Evolutionary conservation across 2,797 vertebrate species (phyloP).

Genomic region (Nothura maculosa): DNA sequence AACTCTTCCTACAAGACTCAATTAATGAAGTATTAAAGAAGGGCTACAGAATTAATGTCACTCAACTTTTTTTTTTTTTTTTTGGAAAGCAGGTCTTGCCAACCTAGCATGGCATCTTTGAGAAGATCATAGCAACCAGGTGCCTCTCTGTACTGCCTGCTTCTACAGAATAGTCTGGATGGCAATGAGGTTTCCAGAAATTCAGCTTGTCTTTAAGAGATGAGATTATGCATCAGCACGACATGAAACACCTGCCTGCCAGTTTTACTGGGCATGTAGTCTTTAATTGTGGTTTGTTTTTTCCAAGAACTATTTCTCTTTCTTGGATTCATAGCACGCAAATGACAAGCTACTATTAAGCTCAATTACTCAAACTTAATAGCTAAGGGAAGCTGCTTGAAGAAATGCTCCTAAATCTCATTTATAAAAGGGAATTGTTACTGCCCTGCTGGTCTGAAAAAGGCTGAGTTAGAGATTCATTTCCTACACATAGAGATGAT

Average conservation of each 20-base stretch:
- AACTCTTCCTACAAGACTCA: neutral
- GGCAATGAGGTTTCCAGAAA: neutral
- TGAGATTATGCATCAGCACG: neutral
- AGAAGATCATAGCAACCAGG: neutral
- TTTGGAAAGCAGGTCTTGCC: neutral
- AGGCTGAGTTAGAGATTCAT: constrained; percentile 31
- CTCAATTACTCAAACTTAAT: constrained; percentile 22
- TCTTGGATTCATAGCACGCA: neutral
- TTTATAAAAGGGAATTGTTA: neutral
- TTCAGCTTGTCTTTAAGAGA: neutral
- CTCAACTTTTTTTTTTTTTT: neutral
- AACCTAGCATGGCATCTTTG: neutral
- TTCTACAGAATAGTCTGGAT: neutral
- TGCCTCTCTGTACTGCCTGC: neutral
- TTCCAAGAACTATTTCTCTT: constrained; percentile 35
- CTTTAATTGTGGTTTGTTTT: constrained; percentile 54
- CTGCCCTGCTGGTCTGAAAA: constrained; percentile 9
- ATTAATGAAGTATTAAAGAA: constrained; percentile 15
- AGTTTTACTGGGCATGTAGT: constrained; percentile 17
- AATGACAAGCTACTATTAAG: constrained; percentile 61
- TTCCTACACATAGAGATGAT: constrained; percentile 6
- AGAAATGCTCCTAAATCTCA: neutral
- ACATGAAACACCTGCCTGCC: constrained; percentile 10
- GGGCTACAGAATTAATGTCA: neutral
- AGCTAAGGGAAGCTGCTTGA: constrained; percentile 21